These are phyloP conservation scores for Disparrhopalites patrizii DNA, from an alignment of 2,888 invertebrate species.

Conservation along the genomic window DNA sequence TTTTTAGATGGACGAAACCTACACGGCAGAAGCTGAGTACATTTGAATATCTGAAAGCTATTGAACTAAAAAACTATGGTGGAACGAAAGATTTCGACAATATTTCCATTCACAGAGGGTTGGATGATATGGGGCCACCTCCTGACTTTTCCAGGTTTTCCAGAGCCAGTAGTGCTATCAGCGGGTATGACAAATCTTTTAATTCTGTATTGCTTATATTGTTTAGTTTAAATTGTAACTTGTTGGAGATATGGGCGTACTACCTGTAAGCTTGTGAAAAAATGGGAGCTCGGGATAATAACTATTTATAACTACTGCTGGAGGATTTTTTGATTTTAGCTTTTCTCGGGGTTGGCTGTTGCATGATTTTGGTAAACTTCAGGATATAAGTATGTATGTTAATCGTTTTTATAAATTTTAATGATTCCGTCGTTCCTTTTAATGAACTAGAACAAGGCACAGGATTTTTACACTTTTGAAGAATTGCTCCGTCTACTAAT, in stretches of 20 bases:
- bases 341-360: constrained; percentile 10
- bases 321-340: neutral
- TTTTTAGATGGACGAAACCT: constrained; percentile 68
- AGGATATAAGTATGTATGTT: neutral
- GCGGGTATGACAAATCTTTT: constrained; percentile 20
- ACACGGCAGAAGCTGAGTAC: constrained; percentile 68
- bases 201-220: too few species aligned
- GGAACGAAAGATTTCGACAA: constrained; percentile 59
- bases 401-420: neutral
- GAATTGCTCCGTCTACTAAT: too few species aligned
- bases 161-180: constrained; percentile 41
- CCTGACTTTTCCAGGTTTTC: constrained; percentile 43
- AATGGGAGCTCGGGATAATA: too few species aligned
- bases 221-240: too few species aligned
- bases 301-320: too few species aligned
- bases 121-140: constrained; percentile 64
- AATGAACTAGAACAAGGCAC: too few species aligned
- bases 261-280: too few species aligned
- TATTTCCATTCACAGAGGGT: constrained; percentile 74
- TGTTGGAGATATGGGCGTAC: too few species aligned
- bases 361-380: constrained; percentile 19
- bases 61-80: constrained; percentile 53
- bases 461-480: too few species aligned
- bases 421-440: too few species aligned
- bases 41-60: constrained; percentile 65